Conservation (phyloP, 2,888 invertebrate species). For the Tiphia femorata region DNA sequence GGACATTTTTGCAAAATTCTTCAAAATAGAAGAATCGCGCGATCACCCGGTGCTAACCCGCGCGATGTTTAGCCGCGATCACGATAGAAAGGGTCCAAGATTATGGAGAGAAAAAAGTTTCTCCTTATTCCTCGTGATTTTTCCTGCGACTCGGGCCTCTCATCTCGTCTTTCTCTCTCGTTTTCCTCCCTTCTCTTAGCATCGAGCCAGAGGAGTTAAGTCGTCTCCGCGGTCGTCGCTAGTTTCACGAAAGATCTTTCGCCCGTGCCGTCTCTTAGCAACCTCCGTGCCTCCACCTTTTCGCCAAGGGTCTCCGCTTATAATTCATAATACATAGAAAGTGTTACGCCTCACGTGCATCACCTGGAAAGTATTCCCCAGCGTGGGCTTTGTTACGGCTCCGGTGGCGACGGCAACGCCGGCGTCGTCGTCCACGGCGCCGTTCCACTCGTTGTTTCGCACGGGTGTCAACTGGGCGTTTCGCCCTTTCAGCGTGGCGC, state of each 20-base stretch:
- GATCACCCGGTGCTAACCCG: too few species aligned
- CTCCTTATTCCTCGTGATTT: too few species aligned
- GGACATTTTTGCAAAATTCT: too few species aligned
- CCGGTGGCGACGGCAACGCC: not conserved
- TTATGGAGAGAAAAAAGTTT: too few species aligned
- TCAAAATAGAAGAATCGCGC: too few species aligned
- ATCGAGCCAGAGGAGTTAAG: too few species aligned
- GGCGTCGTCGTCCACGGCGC: not conserved
- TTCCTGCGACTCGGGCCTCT: too few species aligned
- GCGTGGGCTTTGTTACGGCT: slow-evolving; percentile 5
- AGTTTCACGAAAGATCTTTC: slow-evolving; percentile 15
- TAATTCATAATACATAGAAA: slow-evolving; percentile 23
- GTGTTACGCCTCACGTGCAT: slow-evolving; percentile 7
- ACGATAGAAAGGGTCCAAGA: too few species aligned
- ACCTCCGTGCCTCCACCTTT: slow-evolving; percentile 6
- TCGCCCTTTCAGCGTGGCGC: not conserved
- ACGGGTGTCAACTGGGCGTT: slow-evolving; percentile 6
- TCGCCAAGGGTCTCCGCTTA: slow-evolving; percentile 6
- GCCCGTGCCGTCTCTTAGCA: slow-evolving; percentile 23
- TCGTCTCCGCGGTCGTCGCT: slow-evolving; percentile 6
- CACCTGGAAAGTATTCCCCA: slow-evolving; percentile 5
- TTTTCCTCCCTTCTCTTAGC: too few species aligned
- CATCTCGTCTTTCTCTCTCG: too few species aligned
- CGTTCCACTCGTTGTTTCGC: not conserved
- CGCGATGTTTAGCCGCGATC: too few species aligned